Percentiles rank a stretch among this genome's conserved stretches.
These are phyloP conservation scores for Tretioscincus oriximinensis DNA, from an alignment of 2,113 vertebrate species.

Conservation along the genomic window DNA sequence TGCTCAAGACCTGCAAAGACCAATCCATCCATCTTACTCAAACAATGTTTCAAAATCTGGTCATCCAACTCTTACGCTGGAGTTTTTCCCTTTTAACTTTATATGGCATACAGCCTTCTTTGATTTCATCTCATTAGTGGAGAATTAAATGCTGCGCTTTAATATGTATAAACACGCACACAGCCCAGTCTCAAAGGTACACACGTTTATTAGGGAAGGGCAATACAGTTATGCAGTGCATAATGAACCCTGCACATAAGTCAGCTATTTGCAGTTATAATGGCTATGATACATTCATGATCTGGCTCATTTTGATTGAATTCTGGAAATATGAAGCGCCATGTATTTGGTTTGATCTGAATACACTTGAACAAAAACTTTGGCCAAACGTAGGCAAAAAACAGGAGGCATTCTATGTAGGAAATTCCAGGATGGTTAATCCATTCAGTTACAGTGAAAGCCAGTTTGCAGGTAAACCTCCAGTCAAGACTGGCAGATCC, in stretches of 20 bases:
- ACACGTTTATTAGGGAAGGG: neutral
- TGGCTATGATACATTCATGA: neutral
- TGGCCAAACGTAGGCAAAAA: too few species aligned
- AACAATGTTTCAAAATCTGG: conserved; percentile 73
- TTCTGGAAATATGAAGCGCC: too few species aligned
- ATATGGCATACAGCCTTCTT: conserved; percentile 77
- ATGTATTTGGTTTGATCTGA: too few species aligned
- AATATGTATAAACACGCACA: conserved; percentile 54
- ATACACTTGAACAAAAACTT: too few species aligned
- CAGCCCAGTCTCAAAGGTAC: conserved; percentile 10
- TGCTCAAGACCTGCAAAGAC: conserved; percentile 73
- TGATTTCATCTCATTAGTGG: conserved; percentile 74
- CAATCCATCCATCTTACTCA: conserved; percentile 78
- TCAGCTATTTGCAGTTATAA: neutral
- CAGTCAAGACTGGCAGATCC: too few species aligned
- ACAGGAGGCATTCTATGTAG: too few species aligned
- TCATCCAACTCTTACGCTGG: conserved; percentile 67
- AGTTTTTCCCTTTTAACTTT: conserved; percentile 71
- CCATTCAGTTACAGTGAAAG: too few species aligned
- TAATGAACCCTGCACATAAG: neutral
- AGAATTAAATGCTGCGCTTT: conserved; percentile 68
- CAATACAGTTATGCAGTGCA: neutral
- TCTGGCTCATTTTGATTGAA: too few species aligned
- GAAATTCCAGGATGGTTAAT: too few species aligned
- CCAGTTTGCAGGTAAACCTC: too few species aligned